Conservation (phyloP, 1,140 invertebrate species). For the Drosophila virilis region DNA sequence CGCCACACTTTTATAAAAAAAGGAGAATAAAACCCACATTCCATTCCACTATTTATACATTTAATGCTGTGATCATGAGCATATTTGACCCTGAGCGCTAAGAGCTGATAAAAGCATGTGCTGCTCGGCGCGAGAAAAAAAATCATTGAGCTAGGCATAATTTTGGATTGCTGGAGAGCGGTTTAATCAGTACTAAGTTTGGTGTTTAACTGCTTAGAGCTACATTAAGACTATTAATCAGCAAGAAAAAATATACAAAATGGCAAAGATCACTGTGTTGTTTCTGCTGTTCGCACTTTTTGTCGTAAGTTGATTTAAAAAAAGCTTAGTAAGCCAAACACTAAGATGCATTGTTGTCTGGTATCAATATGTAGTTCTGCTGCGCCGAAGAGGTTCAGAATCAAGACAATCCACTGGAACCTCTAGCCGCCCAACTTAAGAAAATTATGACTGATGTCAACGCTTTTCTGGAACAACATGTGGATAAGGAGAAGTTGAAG, state of each 20-base stretch:
- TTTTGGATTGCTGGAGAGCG: background rate
- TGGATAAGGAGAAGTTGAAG: background rate
- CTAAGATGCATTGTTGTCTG: background rate
- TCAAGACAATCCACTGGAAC: background rate
- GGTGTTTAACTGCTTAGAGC: background rate
- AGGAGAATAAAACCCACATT: too few species aligned
- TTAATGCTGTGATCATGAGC: too few species aligned
- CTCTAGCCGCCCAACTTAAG: background rate
- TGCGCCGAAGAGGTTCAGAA: background rate
- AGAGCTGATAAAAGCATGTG: slow-evolving; percentile 1
- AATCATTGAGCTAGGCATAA: background rate
- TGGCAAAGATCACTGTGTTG: slow-evolving; percentile 9
- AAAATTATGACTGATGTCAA: background rate
- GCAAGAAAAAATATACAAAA: background rate
- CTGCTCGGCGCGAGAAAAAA: background rate
- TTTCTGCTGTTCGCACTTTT: slow-evolving; percentile 2
- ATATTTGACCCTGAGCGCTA: background rate
- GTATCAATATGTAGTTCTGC: background rate
- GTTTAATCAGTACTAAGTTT: background rate
- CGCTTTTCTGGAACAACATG: background rate
- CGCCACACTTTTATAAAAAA: background rate
- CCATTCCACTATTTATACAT: too few species aligned
- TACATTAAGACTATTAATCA: background rate
- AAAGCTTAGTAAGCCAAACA: background rate
- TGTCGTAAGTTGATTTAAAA: background rate